Percentiles rank a stretch among this genome's conserved stretches.
phyloP scores from a whole-genome alignment of 2,797 vertebrate species.

The Lacerta agilis region DNA sequence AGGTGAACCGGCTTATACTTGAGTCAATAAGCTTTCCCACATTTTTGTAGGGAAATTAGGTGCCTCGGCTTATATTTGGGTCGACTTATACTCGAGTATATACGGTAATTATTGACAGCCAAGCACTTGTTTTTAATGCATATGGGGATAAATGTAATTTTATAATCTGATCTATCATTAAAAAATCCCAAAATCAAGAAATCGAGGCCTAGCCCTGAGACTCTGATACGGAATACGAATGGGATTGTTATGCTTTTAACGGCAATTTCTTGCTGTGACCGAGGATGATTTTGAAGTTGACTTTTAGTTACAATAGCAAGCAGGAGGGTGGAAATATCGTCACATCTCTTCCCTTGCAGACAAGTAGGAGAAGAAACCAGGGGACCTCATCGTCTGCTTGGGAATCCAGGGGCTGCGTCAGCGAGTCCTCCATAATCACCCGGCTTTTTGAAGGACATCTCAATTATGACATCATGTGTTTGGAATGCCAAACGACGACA shows the following conservation, averaged over 20 bases:
- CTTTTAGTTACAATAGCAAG: neutral
- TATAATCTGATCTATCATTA: neutral
- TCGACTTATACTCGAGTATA: too few species aligned
- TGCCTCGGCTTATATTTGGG: too few species aligned
- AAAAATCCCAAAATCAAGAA: neutral
- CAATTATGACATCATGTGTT: constrained; percentile 77
- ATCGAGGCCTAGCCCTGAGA: neutral
- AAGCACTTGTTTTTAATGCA: neutral
- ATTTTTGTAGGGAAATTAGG: too few species aligned
- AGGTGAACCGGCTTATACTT: too few species aligned
- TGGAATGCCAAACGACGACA: constrained; percentile 78
- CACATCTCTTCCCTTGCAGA: constrained; percentile 26
- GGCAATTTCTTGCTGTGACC: neutral
- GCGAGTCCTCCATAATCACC: constrained; percentile 82
- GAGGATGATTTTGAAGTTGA: neutral
- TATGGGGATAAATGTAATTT: too few species aligned
- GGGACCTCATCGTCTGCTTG: neutral
- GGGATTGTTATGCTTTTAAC: neutral
- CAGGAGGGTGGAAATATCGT: too few species aligned
- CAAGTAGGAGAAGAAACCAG: constrained; percentile 21
- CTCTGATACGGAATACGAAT: neutral
- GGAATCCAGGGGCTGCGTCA: neutral
- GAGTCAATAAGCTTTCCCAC: too few species aligned
- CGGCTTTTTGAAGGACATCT: constrained; percentile 86
- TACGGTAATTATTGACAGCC: too few species aligned